phyloP scores from a whole-genome alignment of 2,797 vertebrate genomes.

The Tenualosa ilisha region DNA sequence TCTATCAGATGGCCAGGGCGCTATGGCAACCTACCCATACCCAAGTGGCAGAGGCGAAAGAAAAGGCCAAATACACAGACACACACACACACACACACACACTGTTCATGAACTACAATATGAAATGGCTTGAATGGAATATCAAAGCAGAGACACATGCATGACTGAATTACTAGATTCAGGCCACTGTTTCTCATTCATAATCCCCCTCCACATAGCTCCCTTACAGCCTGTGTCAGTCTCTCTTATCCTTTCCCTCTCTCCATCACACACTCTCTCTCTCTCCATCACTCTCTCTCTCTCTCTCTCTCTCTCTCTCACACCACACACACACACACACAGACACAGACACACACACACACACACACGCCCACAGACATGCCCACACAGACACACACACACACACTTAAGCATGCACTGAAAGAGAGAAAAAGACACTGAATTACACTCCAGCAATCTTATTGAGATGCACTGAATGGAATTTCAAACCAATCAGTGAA shows the following conservation, averaged over 20 bases:
- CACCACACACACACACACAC: neutral
- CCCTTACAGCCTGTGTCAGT: too few relatives aligned
- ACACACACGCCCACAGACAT: neutral
- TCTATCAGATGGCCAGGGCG: constrained; percentile 26
- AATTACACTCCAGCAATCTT: neutral
- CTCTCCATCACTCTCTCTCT: neutral
- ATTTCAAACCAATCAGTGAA: neutral
- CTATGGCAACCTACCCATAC: constrained; percentile 30
- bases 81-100: neutral
- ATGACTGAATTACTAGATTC: too few relatives aligned
- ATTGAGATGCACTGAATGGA: constrained; percentile 26
- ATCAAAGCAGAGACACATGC: too few relatives aligned
- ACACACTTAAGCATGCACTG: too few relatives aligned
- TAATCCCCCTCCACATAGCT: too few relatives aligned
- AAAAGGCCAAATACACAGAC: neutral
- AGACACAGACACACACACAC: neutral
- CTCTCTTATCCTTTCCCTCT: neutral
- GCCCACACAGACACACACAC: neutral
- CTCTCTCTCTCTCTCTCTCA: neutral
- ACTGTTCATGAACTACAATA: too few relatives aligned
- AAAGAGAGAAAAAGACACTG: too few relatives aligned
- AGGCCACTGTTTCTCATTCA: too few relatives aligned
- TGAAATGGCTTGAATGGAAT: too few relatives aligned
- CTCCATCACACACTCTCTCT: neutral
- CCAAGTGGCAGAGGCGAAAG: neutral